Evolutionary conservation across 2,888 invertebrate species (phyloP).

Genomic region (Diogma glabrata): DNA sequence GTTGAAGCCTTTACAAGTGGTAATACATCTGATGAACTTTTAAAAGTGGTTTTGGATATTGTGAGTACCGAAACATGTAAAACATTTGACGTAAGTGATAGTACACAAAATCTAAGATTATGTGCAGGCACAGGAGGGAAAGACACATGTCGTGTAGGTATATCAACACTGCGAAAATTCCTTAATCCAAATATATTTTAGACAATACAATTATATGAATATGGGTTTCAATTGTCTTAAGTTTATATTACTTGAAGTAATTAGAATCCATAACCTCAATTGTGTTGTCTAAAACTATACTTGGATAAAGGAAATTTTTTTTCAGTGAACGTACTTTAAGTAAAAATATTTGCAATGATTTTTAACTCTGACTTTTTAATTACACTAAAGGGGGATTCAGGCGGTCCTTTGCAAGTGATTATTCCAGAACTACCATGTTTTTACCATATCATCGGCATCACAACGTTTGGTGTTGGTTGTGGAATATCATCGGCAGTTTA

Average conservation of each 20-base stretch:
- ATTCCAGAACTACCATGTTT: neutral
- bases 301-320: no score
- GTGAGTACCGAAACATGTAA: neutral
- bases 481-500: constrained; percentile 24
- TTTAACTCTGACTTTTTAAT: no score
- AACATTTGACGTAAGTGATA: constrained; percentile 27
- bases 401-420: constrained; percentile 30
- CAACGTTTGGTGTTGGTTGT: constrained; percentile 24
- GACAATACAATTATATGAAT: no score
- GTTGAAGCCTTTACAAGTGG: neutral
- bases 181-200: no score
- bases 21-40: neutral
- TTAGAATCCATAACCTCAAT: no score
- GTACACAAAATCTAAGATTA: constrained; percentile 33
- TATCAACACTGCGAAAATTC: no score
- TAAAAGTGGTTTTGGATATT: constrained; percentile 4
- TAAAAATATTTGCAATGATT: no score
- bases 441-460: constrained; percentile 20
- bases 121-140: constrained; percentile 31
- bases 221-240: no score
- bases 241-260: no score
- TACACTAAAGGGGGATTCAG: constrained; percentile 34
- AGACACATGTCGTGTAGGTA: constrained; percentile 34
- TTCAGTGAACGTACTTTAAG: no score
- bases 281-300: no score